phyloP scores from a whole-genome alignment of 2,113 vertebrate genomes.

The Nettapus auritus region DNA sequence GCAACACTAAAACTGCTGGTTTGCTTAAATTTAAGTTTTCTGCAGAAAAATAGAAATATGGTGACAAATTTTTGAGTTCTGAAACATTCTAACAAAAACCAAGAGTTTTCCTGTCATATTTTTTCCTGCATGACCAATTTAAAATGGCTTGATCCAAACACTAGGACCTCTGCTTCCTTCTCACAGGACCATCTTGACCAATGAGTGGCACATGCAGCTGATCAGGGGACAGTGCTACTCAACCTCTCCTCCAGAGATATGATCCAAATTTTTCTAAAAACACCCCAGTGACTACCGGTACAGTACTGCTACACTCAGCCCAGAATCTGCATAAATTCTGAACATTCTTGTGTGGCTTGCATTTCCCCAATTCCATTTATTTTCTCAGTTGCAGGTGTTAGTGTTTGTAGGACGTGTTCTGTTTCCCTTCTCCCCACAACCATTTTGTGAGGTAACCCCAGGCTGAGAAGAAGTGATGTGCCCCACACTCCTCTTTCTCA shows the following conservation, averaged over 20 bases:
- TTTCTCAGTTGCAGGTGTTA: neutral
- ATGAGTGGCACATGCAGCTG: neutral
- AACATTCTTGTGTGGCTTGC: neutral
- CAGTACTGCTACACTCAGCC: neutral
- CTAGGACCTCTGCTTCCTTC: fast-evolving
- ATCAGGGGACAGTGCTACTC: neutral
- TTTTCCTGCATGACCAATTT: neutral
- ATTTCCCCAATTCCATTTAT: neutral
- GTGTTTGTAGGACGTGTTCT: neutral
- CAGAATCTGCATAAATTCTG: neutral
- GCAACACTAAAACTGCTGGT: neutral
- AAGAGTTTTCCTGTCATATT: neutral
- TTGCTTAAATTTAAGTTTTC: neutral
- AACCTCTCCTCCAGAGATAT: neutral
- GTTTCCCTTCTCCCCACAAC: neutral
- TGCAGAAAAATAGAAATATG: neutral
- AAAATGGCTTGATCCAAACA: neutral
- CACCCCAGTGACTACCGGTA: neutral
- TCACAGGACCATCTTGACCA: neutral
- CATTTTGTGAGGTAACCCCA: neutral
- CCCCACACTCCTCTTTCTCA: neutral
- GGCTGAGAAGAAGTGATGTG: neutral
- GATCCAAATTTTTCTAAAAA: neutral
- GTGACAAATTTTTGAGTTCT: neutral
- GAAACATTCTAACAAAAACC: neutral